phyloP scores from a whole-genome alignment of 2,888 invertebrate genomes.

The Gymnocheta viridis region DNA sequence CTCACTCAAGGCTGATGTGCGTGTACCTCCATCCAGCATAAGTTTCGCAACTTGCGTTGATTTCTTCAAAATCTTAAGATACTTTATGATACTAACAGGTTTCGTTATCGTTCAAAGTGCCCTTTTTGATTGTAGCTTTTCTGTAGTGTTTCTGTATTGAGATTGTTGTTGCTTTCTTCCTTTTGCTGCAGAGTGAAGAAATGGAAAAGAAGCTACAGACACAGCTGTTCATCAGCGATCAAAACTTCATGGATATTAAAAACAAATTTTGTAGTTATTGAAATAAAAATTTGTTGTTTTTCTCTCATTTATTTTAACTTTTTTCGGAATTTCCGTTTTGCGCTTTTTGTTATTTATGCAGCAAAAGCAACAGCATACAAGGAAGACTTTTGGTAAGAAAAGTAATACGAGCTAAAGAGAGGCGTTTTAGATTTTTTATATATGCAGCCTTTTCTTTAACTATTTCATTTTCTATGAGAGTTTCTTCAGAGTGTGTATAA shows the following conservation, averaged over 20 bases:
- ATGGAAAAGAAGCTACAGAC: constrained; percentile 49
- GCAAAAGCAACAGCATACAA: constrained; percentile 6
- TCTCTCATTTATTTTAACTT: constrained; percentile 34
- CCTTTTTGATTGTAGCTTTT: constrained; percentile 67
- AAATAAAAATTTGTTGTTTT: constrained; percentile 44
- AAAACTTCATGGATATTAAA: constrained; percentile 73
- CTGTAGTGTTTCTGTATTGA: constrained; percentile 8
- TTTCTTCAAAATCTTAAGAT: constrained; percentile 65
- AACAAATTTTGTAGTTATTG: constrained; percentile 68
- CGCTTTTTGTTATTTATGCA: constrained; percentile 56
- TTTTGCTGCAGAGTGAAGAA: constrained; percentile 60
- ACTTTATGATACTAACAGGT: constrained; percentile 81
- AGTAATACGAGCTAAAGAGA: constrained; percentile 80
- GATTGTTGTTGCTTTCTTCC: constrained; percentile 50
- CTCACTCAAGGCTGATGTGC: constrained; percentile 57
- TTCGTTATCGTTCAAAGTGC: constrained; percentile 71
- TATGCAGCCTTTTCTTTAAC: constrained; percentile 40
- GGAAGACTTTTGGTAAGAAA: constrained; percentile 46
- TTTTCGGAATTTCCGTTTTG: constrained; percentile 74
- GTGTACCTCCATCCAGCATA: constrained; percentile 64
- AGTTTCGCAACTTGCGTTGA: constrained; percentile 63
- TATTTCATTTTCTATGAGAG: constrained; percentile 69
- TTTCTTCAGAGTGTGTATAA: constrained; percentile 63
- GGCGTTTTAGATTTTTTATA: constrained; percentile 77
- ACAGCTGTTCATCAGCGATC: constrained; percentile 68